These are phyloP conservation scores for Nymphalis c-album DNA, from an alignment of 2,888 invertebrate genomes.

Conservation along the genomic window DNA sequence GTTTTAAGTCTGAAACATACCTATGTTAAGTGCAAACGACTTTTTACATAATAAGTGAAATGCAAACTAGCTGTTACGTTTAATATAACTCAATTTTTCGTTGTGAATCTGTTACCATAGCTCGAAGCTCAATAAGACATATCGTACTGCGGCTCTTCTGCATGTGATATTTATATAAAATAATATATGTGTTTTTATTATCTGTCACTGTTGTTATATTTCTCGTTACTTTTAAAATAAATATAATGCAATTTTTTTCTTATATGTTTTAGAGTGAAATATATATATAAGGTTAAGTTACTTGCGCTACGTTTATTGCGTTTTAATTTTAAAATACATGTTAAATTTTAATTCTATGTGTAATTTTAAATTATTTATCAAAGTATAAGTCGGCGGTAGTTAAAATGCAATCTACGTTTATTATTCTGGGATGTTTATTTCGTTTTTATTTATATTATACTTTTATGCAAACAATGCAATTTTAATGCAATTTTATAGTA, in stretches of 20 bases:
- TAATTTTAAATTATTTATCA: neutral
- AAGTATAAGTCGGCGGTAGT: neutral
- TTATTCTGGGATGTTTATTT: neutral
- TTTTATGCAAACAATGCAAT: neutral
- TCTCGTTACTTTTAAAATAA: slow-evolving; percentile 20
- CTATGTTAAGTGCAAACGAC: slow-evolving; percentile 54
- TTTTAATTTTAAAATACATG: neutral
- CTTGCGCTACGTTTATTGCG: too few relatives aligned
- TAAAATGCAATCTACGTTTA: neutral
- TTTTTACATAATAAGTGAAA: slow-evolving; percentile 67
- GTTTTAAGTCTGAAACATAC: slow-evolving; percentile 49
- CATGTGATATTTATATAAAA: slow-evolving; percentile 32
- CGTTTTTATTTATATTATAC: neutral
- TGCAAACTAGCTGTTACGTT: slow-evolving; percentile 47
- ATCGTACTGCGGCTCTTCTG: slow-evolving; percentile 48
- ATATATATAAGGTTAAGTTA: neutral
- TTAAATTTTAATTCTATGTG: neutral
- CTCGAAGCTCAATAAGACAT: slow-evolving; percentile 75
- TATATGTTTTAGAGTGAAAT: neutral
- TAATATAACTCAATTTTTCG: slow-evolving; percentile 47
- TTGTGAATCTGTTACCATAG: slow-evolving; percentile 69
- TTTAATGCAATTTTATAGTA: neutral
- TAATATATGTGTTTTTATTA: slow-evolving; percentile 22
- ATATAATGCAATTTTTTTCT: neutral
- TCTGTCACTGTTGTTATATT: slow-evolving; percentile 24